Percentiles rank a stretch among this genome's conserved stretches.
phyloP scores from a whole-genome alignment of 1,140 invertebrate genomes.

The Paramacrobiotus metropolitanus region DNA sequence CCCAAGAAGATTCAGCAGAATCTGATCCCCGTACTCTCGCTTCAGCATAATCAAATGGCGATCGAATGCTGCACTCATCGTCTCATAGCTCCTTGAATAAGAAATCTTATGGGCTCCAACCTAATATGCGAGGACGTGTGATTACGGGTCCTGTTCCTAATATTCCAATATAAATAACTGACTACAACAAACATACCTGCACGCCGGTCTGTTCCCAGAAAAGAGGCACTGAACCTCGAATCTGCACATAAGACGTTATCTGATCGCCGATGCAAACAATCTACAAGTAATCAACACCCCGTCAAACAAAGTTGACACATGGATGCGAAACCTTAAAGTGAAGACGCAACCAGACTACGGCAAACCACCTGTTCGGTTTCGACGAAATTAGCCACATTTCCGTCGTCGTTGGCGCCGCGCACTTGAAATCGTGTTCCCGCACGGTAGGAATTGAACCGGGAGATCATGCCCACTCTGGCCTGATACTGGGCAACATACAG shows the following conservation, averaged over 20 bases:
- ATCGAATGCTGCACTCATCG: constrained; percentile 69
- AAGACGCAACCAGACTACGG: constrained; percentile 45
- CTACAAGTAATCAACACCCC: constrained; percentile 10
- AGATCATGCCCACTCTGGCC: constrained; percentile 75
- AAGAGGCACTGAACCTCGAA: constrained; percentile 80
- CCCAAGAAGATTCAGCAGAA: constrained; percentile 75
- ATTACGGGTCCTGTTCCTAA: no score
- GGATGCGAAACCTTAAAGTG: no score
- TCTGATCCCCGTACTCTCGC: constrained; percentile 66
- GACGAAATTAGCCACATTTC: constrained; percentile 97
- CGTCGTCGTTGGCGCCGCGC: constrained; percentile 92
- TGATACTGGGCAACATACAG: constrained; percentile 79
- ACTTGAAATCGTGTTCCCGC: constrained; percentile 92
- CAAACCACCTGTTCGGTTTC: constrained; percentile 70
- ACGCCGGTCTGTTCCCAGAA: constrained; percentile 99
- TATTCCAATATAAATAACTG: no score
- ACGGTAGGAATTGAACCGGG: constrained; percentile 80
- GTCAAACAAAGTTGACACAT: no score
- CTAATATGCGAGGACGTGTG: no score
- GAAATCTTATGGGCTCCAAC: constrained; percentile 96
- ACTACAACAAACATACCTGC: constrained; percentile 41
- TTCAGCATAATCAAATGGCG: constrained; percentile 66
- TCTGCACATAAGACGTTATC: constrained; percentile 39
- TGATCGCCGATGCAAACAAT: constrained; percentile 63
- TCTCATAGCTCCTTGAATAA: constrained; percentile 76